Percentiles rank a stretch among this genome's conserved stretches.
Evolutionary conservation across 2,888 invertebrate species (phyloP).

Genomic region (Rhingia campestris): DNA sequence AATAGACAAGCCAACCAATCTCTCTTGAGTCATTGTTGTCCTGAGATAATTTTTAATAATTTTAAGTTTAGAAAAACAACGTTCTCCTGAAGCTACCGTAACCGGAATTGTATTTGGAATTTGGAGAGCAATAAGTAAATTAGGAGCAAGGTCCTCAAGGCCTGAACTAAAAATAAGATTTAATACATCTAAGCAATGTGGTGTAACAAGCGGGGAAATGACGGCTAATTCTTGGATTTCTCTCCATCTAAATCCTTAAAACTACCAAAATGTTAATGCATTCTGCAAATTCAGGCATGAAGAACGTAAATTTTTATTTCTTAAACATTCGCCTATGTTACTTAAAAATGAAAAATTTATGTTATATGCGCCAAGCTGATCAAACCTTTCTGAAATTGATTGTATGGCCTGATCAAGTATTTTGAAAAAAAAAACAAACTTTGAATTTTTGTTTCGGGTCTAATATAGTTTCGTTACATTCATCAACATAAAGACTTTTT

Average conservation of each 20-base stretch:
- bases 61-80: conserved; percentile 34
- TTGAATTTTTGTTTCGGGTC: conserved; percentile 32
- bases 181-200: conserved; percentile 1
- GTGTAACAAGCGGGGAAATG: conserved; percentile 10
- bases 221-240: conserved; percentile 11
- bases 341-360: no score
- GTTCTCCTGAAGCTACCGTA: conserved; percentile 29
- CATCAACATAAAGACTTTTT: conserved; percentile 19
- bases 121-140: conserved; percentile 24
- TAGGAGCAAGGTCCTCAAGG: no score
- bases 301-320: conserved; percentile 12
- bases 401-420: conserved; percentile 23
- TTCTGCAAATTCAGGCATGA: conserved; percentile 12
- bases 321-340: conserved; percentile 13
- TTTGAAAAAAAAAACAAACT: conserved; percentile 27
- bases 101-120: conserved; percentile 27
- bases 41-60: conserved; percentile 30
- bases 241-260: conserved; percentile 24
- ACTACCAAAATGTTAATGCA: not conserved
- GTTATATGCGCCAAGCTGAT: conserved; percentile 20
- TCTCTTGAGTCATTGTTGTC: conserved; percentile 30
- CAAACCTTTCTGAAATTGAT: conserved; percentile 30
- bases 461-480: conserved; percentile 6
- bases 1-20: conserved; percentile 33
- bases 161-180: no score